These are phyloP conservation scores for Phenganax marumi DNA, from an alignment of 92 coral and sea anemone species.

Conservation along the genomic window DNA sequence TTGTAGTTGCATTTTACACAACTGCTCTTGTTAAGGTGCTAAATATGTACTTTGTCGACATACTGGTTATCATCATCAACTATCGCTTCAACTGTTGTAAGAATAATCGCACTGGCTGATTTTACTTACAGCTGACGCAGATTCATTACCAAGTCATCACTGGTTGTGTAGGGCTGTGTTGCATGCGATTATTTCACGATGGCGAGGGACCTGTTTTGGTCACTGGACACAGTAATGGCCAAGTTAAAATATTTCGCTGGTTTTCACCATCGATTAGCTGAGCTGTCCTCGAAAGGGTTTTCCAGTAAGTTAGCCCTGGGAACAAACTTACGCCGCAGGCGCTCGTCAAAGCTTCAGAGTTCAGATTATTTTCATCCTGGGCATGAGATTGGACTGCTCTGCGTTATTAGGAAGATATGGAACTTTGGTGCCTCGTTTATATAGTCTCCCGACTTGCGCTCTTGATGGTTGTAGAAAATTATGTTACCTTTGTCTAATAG, in stretches of 20 bases:
- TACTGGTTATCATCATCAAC: neutral
- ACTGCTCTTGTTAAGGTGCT: no score
- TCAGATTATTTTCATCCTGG: no score
- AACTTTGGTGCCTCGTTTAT: no score
- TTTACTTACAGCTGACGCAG: conserved; percentile 59
- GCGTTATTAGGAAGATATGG: no score
- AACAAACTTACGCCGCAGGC: no score
- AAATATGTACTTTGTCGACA: neutral
- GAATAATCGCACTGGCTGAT: neutral
- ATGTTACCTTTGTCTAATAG: no score
- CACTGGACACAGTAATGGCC: conserved; percentile 74
- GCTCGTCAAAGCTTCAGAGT: no score
- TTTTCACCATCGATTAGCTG: conserved; percentile 54
- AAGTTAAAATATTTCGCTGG: conserved; percentile 72
- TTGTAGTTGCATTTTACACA: no score
- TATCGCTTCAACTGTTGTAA: neutral
- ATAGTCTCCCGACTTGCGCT: no score
- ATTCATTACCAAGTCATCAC: conserved; percentile 64
- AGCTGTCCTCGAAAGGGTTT: neutral
- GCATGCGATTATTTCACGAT: conserved; percentile 50
- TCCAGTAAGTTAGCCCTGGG: no score
- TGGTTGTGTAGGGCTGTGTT: conserved; percentile 32
- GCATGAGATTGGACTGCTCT: no score
- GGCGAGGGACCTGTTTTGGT: conserved; percentile 77
- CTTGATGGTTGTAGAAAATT: no score